These are phyloP conservation scores for Rhombomys opimus DNA, from an alignment of 2,113 vertebrate genomes.

Conservation along the genomic window DNA sequence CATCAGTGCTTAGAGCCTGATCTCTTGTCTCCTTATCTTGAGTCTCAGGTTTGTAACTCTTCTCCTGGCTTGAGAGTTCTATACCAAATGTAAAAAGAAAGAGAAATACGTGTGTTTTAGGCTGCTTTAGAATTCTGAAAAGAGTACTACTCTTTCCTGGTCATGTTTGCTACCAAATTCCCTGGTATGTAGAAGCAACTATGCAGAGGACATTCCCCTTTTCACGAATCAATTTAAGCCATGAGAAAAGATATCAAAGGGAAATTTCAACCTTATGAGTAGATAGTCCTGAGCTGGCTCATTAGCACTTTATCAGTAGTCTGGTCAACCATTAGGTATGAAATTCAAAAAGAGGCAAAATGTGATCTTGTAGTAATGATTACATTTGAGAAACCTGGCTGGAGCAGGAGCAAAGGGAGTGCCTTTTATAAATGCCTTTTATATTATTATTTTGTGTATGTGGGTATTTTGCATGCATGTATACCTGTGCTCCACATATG, in stretches of 20 bases:
- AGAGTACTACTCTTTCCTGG: background rate
- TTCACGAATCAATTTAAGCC: background rate
- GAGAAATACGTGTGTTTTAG: constrained; percentile 38
- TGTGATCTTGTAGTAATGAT: background rate
- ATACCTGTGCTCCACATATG: background rate
- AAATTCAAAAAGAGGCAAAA: background rate
- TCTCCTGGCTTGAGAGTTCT: constrained; percentile 73
- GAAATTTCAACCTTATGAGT: constrained; percentile 17
- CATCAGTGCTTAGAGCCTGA: background rate
- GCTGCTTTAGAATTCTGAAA: background rate
- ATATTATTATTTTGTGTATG: background rate
- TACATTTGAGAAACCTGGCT: constrained; percentile 55
- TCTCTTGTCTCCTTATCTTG: background rate
- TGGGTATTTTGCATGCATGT: background rate
- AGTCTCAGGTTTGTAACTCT: background rate
- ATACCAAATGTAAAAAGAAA: constrained; percentile 61
- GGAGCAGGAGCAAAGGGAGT: background rate
- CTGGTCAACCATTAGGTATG: background rate
- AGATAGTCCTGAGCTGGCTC: background rate
- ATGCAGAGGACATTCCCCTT: background rate
- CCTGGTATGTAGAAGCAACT: background rate
- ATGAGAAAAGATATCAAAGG: constrained; percentile 38
- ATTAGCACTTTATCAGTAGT: background rate
- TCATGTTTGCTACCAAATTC: background rate
- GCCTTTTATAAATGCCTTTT: background rate